phyloP scores from a whole-genome alignment of 2,113 vertebrate genomes.

The Archilochus colubris region DNA sequence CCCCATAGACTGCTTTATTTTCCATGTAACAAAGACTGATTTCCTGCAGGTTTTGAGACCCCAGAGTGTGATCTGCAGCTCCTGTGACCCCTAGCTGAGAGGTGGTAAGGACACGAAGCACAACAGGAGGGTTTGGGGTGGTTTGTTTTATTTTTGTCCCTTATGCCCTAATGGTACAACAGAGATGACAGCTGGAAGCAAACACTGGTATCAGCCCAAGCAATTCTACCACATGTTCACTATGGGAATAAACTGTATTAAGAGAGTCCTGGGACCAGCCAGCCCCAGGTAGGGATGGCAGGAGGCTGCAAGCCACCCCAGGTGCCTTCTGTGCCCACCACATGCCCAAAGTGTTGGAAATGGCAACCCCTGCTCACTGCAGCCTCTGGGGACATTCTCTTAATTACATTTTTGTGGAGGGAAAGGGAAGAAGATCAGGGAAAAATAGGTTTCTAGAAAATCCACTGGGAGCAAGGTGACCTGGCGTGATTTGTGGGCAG shows the following conservation, averaged over 20 bases:
- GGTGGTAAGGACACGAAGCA: background rate
- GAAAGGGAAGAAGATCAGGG: background rate
- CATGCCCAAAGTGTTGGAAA: background rate
- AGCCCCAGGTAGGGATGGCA: background rate
- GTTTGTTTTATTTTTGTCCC: background rate
- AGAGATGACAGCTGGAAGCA: background rate
- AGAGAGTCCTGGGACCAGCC: background rate
- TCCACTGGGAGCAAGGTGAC: background rate
- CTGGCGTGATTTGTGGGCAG: background rate
- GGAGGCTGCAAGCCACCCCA: background rate
- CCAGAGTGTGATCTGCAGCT: background rate
- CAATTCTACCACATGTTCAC: background rate
- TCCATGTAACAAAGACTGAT: constrained; percentile 69
- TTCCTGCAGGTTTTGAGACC: constrained; percentile 62
- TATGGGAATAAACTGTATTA: background rate
- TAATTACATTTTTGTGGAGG: fast-evolving
- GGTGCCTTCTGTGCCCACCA: background rate
- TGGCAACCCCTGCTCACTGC: background rate
- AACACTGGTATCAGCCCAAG: background rate
- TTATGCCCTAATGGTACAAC: background rate
- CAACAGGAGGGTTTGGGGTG: background rate
- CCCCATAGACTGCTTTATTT: constrained; percentile 75
- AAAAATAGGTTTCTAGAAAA: background rate
- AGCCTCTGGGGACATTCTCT: background rate
- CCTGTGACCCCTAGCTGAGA: constrained; percentile 35